phyloP scores from a whole-genome alignment of 2,888 invertebrate genomes.

The Cyaniris semiargus region DNA sequence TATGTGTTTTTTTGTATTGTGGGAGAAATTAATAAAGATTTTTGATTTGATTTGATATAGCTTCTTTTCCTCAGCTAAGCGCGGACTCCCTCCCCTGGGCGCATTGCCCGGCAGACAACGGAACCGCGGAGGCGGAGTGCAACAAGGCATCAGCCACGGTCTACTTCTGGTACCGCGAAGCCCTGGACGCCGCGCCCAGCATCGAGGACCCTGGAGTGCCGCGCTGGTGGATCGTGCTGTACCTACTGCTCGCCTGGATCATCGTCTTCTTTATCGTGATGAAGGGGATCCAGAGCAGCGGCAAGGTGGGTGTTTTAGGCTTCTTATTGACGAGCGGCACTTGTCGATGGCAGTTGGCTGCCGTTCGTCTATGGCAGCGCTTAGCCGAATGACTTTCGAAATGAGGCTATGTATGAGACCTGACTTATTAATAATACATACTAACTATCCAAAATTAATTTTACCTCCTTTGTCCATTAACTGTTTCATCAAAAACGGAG shows the following conservation, averaged over 20 bases:
- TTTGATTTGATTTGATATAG: too few relatives aligned
- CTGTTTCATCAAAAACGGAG: too few relatives aligned
- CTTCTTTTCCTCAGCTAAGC: conserved; percentile 76
- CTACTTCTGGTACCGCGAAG: conserved; percentile 95
- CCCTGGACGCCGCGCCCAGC: conserved; percentile 91
- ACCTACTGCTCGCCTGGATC: conserved; percentile 92
- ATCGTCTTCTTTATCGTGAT: conserved; percentile 97
- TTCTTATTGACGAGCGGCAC: background rate
- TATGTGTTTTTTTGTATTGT: too few relatives aligned
- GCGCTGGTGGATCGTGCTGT: conserved; percentile 95
- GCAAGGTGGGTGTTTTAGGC: conserved; percentile 83
- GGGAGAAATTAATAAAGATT: too few relatives aligned
- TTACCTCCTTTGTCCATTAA: too few relatives aligned
- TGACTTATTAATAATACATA: too few relatives aligned
- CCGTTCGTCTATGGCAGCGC: background rate
- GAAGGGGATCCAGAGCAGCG: conserved; percentile 98
- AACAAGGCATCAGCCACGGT: conserved; percentile 91
- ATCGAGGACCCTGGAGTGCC: conserved; percentile 92
- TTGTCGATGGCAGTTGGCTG: background rate
- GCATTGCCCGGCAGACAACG: conserved; percentile 86
- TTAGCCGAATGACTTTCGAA: too few relatives aligned
- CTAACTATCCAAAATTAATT: too few relatives aligned
- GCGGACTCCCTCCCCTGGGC: conserved; percentile 89
- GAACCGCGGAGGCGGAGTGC: conserved; percentile 87
- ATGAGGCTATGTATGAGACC: too few relatives aligned